phyloP scores from a whole-genome alignment of 2,888 invertebrate genomes.

The Melanophora roralis region DNA sequence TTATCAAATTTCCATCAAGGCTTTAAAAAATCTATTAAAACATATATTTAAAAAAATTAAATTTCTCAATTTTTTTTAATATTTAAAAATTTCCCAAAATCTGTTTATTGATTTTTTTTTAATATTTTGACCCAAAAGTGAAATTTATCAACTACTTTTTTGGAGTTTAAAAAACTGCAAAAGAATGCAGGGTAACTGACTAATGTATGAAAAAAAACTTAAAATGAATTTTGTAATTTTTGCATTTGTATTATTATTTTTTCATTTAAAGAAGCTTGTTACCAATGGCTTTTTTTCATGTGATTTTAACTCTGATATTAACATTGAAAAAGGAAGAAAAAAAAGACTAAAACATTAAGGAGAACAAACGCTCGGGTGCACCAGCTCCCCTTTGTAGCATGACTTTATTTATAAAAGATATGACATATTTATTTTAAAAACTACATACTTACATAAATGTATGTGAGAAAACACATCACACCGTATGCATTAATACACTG shows the following conservation, averaged over 20 bases:
- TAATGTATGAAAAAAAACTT: neutral
- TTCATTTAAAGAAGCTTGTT: conserved; percentile 48
- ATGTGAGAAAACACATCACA: neutral
- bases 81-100: too few relatives aligned
- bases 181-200: neutral
- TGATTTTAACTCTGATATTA: conserved; percentile 31
- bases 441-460: neutral
- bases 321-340: conserved; percentile 10
- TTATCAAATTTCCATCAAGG: too few relatives aligned
- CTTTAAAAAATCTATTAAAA: too few relatives aligned
- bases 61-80: too few relatives aligned
- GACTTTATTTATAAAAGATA: conserved; percentile 54
- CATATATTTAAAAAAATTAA: too few relatives aligned
- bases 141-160: too few relatives aligned
- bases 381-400: conserved; percentile 34
- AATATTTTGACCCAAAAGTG: neutral
- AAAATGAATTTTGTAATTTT: conserved; percentile 9
- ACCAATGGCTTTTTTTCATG: conserved; percentile 43
- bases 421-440: conserved; percentile 49
- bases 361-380: conserved; percentile 48
- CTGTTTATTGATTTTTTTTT: too few relatives aligned
- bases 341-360: neutral
- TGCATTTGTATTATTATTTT: conserved; percentile 15
- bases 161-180: too few relatives aligned
- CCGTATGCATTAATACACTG: neutral